Percentiles rank a stretch among this genome's conserved stretches.
phyloP scores from a whole-genome alignment of 2,797 vertebrate genomes.

The Protonibea diacanthus region DNA sequence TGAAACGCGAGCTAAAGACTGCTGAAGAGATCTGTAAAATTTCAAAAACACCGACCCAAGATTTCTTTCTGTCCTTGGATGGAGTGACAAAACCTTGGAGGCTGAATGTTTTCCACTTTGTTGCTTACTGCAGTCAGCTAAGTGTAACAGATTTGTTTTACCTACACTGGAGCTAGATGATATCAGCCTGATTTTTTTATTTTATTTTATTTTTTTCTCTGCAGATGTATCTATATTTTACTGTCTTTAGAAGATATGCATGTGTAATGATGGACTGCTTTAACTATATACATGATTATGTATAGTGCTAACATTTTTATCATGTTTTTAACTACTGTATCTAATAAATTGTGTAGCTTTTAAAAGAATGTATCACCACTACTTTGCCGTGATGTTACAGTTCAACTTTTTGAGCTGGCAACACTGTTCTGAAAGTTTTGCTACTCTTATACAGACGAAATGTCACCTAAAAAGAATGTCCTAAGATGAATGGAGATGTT shows the following conservation, averaged over 20 bases:
- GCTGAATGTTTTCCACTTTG: conserved; percentile 33
- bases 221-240: conserved; percentile 36
- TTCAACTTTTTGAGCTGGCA: not conserved
- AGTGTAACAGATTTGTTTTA: conserved; percentile 27
- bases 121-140: conserved; percentile 11
- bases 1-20: conserved; percentile 24
- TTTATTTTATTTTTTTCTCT: conserved; percentile 2
- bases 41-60: conserved; percentile 26
- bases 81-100: conserved; percentile 11
- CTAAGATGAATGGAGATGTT: not conserved
- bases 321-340: conserved; percentile 54
- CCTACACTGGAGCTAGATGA: conserved; percentile 61
- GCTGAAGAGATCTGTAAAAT: conserved; percentile 31
- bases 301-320: conserved; percentile 54
- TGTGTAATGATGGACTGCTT: conserved; percentile 48
- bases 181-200: conserved; percentile 1
- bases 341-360: conserved; percentile 66
- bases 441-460: not conserved
- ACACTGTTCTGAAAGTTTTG: conserved; percentile 4
- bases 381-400: conserved; percentile 25
- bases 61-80: conserved; percentile 21
- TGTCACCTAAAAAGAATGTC: not conserved
- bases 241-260: conserved; percentile 14
- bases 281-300: conserved; percentile 33
- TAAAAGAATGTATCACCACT: conserved; percentile 48